Percentiles rank a stretch among this genome's conserved stretches.
Evolutionary conservation across 2,888 invertebrate species (phyloP).

Genomic region (Cancer borealis): DNA sequence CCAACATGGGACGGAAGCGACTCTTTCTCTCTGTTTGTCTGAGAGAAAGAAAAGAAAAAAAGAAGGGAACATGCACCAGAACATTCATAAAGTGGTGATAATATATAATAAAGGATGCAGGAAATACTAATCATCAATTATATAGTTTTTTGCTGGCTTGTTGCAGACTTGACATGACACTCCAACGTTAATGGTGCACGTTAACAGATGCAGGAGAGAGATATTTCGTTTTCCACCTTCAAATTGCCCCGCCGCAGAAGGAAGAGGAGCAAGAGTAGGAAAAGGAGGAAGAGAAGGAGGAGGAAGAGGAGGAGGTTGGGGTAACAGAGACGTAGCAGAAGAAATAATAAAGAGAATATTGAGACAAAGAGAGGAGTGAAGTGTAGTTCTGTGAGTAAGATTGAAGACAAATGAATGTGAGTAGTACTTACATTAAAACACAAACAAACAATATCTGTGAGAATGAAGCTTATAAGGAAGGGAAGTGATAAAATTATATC

Average conservation of each 20-base stretch:
- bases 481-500: neutral
- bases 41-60: neutral
- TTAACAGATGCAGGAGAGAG: slow-evolving; percentile 15
- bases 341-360: neutral
- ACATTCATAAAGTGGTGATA: slow-evolving; percentile 33
- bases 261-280: neutral
- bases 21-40: neutral
- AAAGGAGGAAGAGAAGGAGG: neutral
- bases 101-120: slow-evolving; percentile 29
- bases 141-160: neutral
- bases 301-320: neutral
- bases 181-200: neutral
- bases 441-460: slow-evolving; percentile 8
- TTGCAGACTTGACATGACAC: slow-evolving; percentile 37
- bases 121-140: slow-evolving; percentile 37
- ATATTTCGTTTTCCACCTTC: neutral
- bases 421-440: neutral
- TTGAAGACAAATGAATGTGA: neutral
- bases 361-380: slow-evolving; percentile 5
- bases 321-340: neutral
- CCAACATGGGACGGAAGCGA: neutral
- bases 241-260: neutral
- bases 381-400: neutral
- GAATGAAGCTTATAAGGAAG: neutral
- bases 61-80: slow-evolving; percentile 5